Evolutionary conservation across 2,113 vertebrate genomes (phyloP).

Genomic region (Syngnathoides biaculeatus): DNA sequence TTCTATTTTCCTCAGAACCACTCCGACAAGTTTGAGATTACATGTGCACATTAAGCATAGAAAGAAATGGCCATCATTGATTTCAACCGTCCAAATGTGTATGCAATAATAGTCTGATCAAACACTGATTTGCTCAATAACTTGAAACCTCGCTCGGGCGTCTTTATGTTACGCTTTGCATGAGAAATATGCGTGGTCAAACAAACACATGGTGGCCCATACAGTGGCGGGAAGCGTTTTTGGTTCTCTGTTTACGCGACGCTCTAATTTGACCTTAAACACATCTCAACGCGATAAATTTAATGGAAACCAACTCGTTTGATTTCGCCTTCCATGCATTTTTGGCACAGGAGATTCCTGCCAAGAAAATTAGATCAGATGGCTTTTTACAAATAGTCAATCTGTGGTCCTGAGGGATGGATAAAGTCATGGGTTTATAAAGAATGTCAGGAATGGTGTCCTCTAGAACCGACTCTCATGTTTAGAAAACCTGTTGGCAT

Average conservation of each 20-base stretch:
- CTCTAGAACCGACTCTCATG: too few relatives aligned
- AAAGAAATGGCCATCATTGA: too few relatives aligned
- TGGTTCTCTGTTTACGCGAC: conserved; percentile 42
- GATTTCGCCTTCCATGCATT: conserved; percentile 27
- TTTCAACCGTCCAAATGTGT: too few relatives aligned
- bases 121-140: too few relatives aligned
- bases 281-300: conserved; percentile 50
- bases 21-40: too few relatives aligned
- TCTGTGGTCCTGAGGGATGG: background rate
- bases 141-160: background rate
- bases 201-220: conserved; percentile 19
- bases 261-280: conserved; percentile 50
- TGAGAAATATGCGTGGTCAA: conserved; percentile 50
- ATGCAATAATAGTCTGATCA: too few relatives aligned
- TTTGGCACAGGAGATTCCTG: conserved; percentile 25
- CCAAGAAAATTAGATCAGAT: conserved; percentile 6
- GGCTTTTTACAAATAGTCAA: background rate
- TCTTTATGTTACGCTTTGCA: conserved; percentile 10
- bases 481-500: too few relatives aligned
- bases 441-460: too few relatives aligned
- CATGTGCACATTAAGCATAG: too few relatives aligned
- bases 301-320: conserved; percentile 30
- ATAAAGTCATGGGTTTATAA: too few relatives aligned
- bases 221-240: conserved; percentile 30
- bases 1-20: too few relatives aligned